Conservation (phyloP, 1,140 invertebrate genomes). For the Ostrea edulis region DNA sequence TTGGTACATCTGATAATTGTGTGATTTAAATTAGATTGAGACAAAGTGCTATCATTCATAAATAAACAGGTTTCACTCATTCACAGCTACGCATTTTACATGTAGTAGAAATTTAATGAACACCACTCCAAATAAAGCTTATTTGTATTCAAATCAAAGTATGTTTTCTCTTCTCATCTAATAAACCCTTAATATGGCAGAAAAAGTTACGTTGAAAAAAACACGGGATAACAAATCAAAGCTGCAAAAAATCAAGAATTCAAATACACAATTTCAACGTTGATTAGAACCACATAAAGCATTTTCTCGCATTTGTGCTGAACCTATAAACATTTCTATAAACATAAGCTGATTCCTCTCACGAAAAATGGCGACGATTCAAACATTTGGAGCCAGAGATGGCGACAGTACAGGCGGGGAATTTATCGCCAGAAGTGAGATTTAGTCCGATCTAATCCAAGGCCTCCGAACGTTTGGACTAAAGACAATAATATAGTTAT, state of each 20-base stretch:
- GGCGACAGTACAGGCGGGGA: conserved; percentile 20
- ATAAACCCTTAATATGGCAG: neutral
- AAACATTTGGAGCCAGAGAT: conserved; percentile 24
- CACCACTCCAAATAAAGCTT: neutral
- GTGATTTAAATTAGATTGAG: too few species aligned
- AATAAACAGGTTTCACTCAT: neutral
- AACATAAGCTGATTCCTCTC: conserved; percentile 24
- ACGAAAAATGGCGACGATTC: conserved; percentile 16
- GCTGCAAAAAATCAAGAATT: conserved; percentile 39
- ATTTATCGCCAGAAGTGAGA: conserved; percentile 34
- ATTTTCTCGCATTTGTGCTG: conserved; percentile 27
- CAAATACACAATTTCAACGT: conserved; percentile 37
- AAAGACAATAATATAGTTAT: conserved; percentile 18
- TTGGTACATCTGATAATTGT: too few species aligned
- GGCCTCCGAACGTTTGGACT: neutral
- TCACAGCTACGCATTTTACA: neutral
- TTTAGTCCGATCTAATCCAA: conserved; percentile 9
- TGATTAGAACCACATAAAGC: conserved; percentile 28
- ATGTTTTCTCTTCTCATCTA: neutral
- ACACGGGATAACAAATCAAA: conserved; percentile 11
- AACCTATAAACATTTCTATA: conserved; percentile 30
- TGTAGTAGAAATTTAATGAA: neutral
- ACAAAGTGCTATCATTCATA: too few species aligned
- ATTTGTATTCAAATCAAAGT: neutral
- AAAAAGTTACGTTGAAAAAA: conserved; percentile 3